Base-by-base conservation (phyloP, 2,113 vertebrate species). In the Psophia crepitans region DNA sequence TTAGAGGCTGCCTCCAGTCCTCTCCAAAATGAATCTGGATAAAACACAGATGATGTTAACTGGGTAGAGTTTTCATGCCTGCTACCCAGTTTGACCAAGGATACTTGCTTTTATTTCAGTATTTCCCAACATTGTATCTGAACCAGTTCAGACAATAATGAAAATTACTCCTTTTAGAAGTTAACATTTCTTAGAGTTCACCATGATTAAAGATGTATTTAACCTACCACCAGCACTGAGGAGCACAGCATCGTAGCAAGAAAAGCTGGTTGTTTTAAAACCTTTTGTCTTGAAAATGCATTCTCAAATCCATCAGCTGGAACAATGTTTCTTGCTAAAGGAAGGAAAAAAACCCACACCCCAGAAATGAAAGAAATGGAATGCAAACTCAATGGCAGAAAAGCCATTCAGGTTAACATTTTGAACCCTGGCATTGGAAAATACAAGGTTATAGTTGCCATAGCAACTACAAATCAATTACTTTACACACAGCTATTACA, bases 401-500 rank as follows among this genome's bases (percentile, higher is more conserved):
- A 32, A 14, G 0, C 4, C 19, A 28, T 60, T 60, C 35, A 66
- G 41, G 46, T 82, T 73, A 95, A 86, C 12, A 60, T 81, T 92
- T 51, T 77, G 70, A 89, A 60, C 51, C 74, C 58, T 15, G 1
- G 64, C 61, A 66, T 60, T 85, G 85, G 85, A 44, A 92, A 92
- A 86, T 12, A 66, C 21, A 32, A 65, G 33, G 58, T 77, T 89
- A 82, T 61, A 65, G 93, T 92, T 95, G 39, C 93, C 48, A 95
- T 82, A 81, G 80, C 7, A 4, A 95, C 90, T 86, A 56, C 76
- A 77, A 77, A 89, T 92, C 80, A 92, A 86, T 89, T 86, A 86
- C 35, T 92, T 95, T 71, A 86, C 53, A 71, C 81, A 77, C 57
- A 71, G 76, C 75, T 92, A 85, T 89, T 92, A 89, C 76, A 89